Evolutionary conservation across 1,140 invertebrate genomes (phyloP).

Genomic region (Tigriopus japonicus): DNA sequence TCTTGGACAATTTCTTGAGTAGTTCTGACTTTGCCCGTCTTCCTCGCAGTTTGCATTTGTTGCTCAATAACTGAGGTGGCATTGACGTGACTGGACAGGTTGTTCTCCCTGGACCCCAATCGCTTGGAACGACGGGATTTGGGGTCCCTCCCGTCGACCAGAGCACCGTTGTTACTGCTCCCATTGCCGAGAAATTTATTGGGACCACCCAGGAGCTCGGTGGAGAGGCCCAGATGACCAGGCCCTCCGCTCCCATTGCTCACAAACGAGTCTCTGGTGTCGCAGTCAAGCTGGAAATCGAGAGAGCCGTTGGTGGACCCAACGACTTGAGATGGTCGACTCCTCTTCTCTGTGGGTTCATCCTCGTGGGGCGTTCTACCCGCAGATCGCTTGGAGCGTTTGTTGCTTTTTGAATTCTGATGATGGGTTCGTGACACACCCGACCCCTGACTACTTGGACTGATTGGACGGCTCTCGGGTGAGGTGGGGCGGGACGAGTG

Average conservation of each 20-base stretch:
- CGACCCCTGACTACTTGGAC: neutral
- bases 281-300: neutral
- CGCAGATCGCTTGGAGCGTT: too few relatives aligned
- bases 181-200: too few relatives aligned
- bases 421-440: neutral
- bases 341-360: neutral
- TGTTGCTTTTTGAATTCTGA: too few relatives aligned
- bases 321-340: neutral
- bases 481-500: constrained; percentile 18
- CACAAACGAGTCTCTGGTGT: neutral
- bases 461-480: constrained; percentile 14
- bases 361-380: neutral
- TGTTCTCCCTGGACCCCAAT: too few relatives aligned
- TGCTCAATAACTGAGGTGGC: too few relatives aligned
- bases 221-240: too few relatives aligned
- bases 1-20: constrained; percentile 13
- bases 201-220: too few relatives aligned
- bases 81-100: too few relatives aligned
- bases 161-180: too few relatives aligned
- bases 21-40: constrained; percentile 7
- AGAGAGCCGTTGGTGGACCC: neutral
- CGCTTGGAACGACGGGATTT: too few relatives aligned
- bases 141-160: too few relatives aligned
- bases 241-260: neutral
- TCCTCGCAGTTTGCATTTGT: neutral